Evolutionary conservation across 2,797 vertebrate species (phyloP).

Genomic region (Eospalax fontanierii): DNA sequence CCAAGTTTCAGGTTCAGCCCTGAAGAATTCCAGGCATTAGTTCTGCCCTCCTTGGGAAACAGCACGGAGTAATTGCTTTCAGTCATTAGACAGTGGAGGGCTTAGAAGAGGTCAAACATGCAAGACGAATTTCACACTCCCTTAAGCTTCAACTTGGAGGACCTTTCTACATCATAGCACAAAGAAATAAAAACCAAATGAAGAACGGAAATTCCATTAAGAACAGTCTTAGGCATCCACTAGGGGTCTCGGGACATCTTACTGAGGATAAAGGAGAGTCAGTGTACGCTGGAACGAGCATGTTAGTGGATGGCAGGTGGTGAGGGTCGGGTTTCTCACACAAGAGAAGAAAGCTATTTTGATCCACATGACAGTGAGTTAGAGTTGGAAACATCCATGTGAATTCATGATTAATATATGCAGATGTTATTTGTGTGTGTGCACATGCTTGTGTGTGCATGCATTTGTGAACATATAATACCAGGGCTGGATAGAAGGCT

Average conservation of each 20-base stretch:
- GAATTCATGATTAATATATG: background rate
- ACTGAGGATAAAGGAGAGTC: background rate
- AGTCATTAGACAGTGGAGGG: background rate
- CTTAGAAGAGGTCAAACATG: background rate
- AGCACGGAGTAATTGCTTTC: background rate
- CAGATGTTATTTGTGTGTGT: background rate
- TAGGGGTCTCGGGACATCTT: background rate
- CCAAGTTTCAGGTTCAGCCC: background rate
- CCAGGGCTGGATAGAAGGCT: too few relatives aligned
- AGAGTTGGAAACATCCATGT: background rate
- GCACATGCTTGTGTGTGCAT: too few relatives aligned
- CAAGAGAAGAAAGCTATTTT: background rate
- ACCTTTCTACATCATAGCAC: background rate
- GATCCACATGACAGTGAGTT: background rate
- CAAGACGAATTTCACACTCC: background rate
- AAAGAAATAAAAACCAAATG: background rate
- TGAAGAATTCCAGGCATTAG: background rate
- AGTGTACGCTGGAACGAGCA: background rate
- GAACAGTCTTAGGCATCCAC: background rate
- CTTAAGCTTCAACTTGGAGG: background rate
- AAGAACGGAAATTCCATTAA: background rate
- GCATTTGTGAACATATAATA: background rate
- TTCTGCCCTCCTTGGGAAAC: background rate
- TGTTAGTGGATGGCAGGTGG: background rate
- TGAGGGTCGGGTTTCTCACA: background rate